Evolutionary conservation across 1,140 invertebrate species (phyloP).

Genomic region (Achroia grisella): DNA sequence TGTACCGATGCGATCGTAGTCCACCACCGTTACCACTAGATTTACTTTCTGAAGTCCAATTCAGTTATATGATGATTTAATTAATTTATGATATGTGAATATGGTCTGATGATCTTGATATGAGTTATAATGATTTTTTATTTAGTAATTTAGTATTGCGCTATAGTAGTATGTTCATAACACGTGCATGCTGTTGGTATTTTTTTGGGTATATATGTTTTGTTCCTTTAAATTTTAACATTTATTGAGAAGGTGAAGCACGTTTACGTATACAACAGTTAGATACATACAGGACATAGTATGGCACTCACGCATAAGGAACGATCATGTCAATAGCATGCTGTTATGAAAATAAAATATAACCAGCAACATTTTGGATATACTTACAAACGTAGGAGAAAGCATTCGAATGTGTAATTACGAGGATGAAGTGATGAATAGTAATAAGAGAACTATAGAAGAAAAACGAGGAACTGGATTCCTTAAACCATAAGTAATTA

Average conservation of each 20-base stretch:
- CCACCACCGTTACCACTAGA: constrained; percentile 98
- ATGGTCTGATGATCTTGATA: too few relatives aligned
- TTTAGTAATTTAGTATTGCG: too few relatives aligned
- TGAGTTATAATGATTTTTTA: too few relatives aligned
- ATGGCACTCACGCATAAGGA: too few relatives aligned
- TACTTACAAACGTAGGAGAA: constrained; percentile 22
- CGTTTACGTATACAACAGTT: too few relatives aligned
- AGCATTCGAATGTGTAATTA: constrained; percentile 18
- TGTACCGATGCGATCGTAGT: constrained; percentile 99
- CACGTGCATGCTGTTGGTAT: too few relatives aligned
- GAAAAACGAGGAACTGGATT: constrained; percentile 65
- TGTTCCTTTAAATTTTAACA: too few relatives aligned
- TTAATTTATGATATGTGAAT: not conserved
- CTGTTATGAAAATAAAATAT: not conserved
- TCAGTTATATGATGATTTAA: constrained; percentile 17
- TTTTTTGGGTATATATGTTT: too few relatives aligned
- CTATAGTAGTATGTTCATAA: too few relatives aligned
- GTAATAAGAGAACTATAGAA: constrained; percentile 45
- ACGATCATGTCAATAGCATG: not conserved
- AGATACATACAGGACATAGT: too few relatives aligned
- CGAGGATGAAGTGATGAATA: constrained; percentile 21
- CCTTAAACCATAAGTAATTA: constrained; percentile 70
- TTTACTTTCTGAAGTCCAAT: constrained; percentile 93
- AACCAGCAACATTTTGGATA: constrained; percentile 9
- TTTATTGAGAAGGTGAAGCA: too few relatives aligned